Percentiles rank a stretch among this genome's conserved stretches.
phyloP scores from a whole-genome alignment of 92 coral and sea anemone species.

The Pocillopora grandis region DNA sequence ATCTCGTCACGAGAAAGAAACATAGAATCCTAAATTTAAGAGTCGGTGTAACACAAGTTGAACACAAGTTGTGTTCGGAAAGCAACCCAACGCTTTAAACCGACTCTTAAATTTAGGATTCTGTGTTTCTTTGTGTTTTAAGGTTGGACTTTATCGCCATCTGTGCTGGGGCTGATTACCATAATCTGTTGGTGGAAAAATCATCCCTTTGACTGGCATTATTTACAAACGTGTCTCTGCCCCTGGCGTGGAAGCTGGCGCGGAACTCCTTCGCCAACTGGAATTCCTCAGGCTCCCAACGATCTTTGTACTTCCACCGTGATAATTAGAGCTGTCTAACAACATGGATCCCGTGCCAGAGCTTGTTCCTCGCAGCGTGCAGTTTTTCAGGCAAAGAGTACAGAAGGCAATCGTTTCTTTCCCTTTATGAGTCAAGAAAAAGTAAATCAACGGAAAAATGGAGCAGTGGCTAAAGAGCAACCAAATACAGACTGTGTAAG shows the following conservation, averaged over 20 bases:
- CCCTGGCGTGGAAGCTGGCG: conserved; percentile 15
- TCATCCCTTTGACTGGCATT: neutral
- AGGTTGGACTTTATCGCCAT: neutral
- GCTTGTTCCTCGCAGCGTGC: conserved; percentile 7
- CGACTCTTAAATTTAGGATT: no score
- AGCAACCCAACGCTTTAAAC: no score
- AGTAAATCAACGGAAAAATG: conserved; percentile 67
- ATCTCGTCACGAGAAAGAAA: no score
- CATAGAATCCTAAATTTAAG: no score
- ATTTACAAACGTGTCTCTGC: conserved; percentile 25
- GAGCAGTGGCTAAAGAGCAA: conserved; percentile 61
- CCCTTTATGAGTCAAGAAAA: conserved; percentile 60
- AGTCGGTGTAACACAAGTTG: no score
- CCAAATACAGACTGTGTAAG: conserved; percentile 41
- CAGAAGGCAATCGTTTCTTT: conserved; percentile 29
- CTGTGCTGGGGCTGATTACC: neutral
- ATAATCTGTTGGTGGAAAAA: neutral
- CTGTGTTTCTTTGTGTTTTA: no score
- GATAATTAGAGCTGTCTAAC: conserved; percentile 27
- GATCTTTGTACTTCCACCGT: conserved; percentile 17
- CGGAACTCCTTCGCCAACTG: conserved; percentile 28
- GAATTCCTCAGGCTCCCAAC: conserved; percentile 11
- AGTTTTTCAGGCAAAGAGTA: conserved; percentile 15
- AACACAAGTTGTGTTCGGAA: no score
- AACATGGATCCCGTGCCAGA: conserved; percentile 15